These are phyloP conservation scores for Maniola jurtina DNA, from an alignment of 1,140 invertebrate genomes.

Conservation along the genomic window DNA sequence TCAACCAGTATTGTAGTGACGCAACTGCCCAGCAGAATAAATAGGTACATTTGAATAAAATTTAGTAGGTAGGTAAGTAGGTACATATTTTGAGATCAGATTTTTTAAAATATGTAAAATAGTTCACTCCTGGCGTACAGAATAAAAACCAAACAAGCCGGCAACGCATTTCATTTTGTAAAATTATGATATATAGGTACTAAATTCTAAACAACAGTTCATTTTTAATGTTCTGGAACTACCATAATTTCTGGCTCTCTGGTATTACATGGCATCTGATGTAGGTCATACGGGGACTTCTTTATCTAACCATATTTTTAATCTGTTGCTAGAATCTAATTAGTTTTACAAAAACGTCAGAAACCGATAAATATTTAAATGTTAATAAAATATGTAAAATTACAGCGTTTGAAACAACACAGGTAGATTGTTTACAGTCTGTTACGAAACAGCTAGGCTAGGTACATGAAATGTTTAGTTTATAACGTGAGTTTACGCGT, in stretches of 20 bases:
- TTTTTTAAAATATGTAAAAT: too few species aligned
- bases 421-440: constrained; percentile 1
- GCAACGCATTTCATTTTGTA: too few species aligned
- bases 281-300: too few species aligned
- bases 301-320: too few species aligned
- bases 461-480: constrained; percentile 24
- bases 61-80: not conserved
- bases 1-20: constrained; percentile 35
- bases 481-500: constrained; percentile 17
- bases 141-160: too few species aligned
- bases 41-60: not conserved
- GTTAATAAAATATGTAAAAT: constrained; percentile 1
- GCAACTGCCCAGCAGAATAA: constrained; percentile 40
- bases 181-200: too few species aligned
- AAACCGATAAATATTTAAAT: not conserved
- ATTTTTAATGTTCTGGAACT: too few species aligned
- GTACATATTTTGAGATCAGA: not conserved
- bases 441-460: constrained; percentile 12
- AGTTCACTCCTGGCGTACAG: too few species aligned
- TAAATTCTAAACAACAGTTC: too few species aligned
- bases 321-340: too few species aligned
- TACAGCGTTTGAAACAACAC: not conserved
- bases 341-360: not conserved
- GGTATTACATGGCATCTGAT: too few species aligned
- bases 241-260: too few species aligned